A percentile compares a stretch with the other conserved stretches of the same genome.
Evolutionary conservation across 2,113 vertebrate genomes (phyloP).

Genomic region (Forbesichthys agassizii): DNA sequence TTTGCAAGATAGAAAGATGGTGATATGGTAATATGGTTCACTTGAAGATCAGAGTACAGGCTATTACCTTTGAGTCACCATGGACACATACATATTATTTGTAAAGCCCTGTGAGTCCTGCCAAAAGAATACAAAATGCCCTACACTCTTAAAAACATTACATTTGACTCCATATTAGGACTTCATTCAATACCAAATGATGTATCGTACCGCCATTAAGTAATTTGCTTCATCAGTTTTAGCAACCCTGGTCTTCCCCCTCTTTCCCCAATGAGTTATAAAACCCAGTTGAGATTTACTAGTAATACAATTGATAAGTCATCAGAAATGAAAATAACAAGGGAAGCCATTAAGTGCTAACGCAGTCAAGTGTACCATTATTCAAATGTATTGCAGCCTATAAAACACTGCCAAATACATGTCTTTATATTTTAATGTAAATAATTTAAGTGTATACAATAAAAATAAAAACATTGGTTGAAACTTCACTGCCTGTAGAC

Average conservation of each 20-base stretch:
- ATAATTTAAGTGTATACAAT: no score
- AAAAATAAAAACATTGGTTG: no score
- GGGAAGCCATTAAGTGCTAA: no score
- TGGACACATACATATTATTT: slow-evolving; percentile 6
- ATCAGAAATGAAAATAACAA: no score
- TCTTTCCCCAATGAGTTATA: no score
- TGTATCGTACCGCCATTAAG: not conserved
- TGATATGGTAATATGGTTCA: slow-evolving; percentile 55
- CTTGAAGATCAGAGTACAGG: slow-evolving; percentile 33
- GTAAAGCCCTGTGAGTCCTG: slow-evolving; percentile 10
- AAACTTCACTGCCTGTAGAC: not conserved
- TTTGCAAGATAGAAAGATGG: slow-evolving; percentile 57
- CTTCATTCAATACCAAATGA: not conserved
- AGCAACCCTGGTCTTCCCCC: not conserved
- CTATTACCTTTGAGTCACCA: slow-evolving; percentile 12
- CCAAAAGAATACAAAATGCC: slow-evolving; percentile 5
- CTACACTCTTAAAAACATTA: not conserved
- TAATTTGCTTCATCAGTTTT: not conserved
- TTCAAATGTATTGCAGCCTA: no score
- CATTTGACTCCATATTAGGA: not conserved
- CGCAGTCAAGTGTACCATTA: no score
- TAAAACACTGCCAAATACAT: no score
- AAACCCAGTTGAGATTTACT: not conserved
- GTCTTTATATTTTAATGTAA: no score
- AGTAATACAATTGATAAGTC: not conserved